These are phyloP conservation scores for Pheosia gnoma DNA, from an alignment of 2,888 invertebrate genomes.

Conservation along the genomic window DNA sequence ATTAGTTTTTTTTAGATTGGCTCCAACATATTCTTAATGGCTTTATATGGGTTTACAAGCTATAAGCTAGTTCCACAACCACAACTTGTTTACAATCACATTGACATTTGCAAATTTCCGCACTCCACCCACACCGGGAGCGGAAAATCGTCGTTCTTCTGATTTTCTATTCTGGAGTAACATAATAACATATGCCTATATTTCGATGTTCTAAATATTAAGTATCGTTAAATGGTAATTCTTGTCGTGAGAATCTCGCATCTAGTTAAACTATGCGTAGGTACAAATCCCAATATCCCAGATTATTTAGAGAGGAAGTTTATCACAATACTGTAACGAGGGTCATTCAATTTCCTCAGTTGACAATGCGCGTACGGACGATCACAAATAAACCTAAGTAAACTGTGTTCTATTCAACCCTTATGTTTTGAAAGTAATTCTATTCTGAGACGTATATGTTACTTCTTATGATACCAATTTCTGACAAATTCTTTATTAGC, in stretches of 20 bases:
- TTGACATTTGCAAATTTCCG: too few species aligned
- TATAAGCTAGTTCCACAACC: too few species aligned
- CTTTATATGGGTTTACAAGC: too few species aligned
- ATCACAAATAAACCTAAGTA: slow-evolving; percentile 4
- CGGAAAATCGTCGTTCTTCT: too few species aligned
- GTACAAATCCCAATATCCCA: neutral
- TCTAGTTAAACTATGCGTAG: neutral
- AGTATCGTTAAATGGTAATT: too few species aligned
- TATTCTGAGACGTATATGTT: neutral
- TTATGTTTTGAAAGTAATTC: slow-evolving; percentile 4
- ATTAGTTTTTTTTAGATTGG: too few species aligned
- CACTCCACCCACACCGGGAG: too few species aligned
- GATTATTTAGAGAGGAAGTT: slow-evolving; percentile 3
- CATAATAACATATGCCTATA: too few species aligned
- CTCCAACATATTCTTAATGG: too few species aligned
- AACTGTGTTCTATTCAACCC: slow-evolving; percentile 5
- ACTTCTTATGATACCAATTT: neutral
- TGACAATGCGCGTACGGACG: slow-evolving; percentile 3
- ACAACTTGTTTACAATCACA: too few species aligned
- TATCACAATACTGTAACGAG: slow-evolving; percentile 3
- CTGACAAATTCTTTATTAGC: neutral
- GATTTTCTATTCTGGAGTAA: too few species aligned
- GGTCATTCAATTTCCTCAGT: slow-evolving; percentile 8
- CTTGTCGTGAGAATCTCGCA: neutral
- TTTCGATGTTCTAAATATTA: too few species aligned